Conservation (phyloP, 2,797 vertebrate species). For the Vespertilio murinus region DNA sequence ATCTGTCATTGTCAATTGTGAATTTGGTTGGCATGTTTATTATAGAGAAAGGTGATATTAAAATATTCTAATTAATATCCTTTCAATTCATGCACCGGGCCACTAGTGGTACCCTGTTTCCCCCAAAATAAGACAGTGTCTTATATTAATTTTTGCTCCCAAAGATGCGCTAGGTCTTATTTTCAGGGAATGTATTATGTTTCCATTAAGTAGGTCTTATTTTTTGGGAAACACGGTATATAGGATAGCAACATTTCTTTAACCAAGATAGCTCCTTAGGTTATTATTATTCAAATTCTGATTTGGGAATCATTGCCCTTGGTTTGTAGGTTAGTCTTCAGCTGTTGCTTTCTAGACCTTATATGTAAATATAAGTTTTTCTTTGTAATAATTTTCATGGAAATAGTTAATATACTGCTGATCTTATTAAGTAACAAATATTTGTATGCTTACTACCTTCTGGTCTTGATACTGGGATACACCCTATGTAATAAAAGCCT, state of each 20-base stretch:
- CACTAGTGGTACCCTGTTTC: background rate
- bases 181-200: too few species aligned
- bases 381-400: too few species aligned
- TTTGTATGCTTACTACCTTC: background rate
- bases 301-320: conserved; percentile 10
- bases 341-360: conserved; percentile 1
- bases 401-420: background rate
- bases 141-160: too few species aligned
- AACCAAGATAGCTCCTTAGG: background rate
- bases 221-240: too few species aligned
- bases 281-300: background rate
- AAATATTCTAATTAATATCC: too few species aligned
- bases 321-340: conserved; percentile 27
- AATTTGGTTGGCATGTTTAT: too few species aligned
- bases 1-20: too few species aligned
- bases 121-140: too few species aligned
- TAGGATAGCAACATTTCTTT: background rate
- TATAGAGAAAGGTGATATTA: too few species aligned
- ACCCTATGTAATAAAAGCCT: background rate
- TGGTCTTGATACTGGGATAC: background rate
- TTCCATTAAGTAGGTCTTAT: too few species aligned
- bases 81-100: too few species aligned
- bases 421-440: background rate
- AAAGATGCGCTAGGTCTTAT: too few species aligned
- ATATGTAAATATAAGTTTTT: background rate